Conservation (phyloP, 2,797 vertebrate species). For the Halcyon chelicuti region DNA sequence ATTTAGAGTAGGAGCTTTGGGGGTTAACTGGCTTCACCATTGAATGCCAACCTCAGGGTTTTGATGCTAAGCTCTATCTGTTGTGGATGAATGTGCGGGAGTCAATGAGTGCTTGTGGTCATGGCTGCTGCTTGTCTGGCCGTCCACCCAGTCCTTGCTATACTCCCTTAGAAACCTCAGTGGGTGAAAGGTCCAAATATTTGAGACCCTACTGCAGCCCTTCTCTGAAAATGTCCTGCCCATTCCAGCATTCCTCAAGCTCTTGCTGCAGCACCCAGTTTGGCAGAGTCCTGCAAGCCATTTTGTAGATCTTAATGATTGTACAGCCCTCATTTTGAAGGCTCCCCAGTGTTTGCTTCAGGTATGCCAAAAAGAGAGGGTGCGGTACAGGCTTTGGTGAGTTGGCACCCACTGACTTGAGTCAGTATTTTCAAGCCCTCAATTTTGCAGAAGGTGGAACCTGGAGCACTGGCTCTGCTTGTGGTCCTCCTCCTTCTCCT, state of each 20-base stretch:
- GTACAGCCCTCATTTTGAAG: slow-evolving; percentile 46
- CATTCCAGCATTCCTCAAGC: neutral
- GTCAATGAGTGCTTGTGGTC: neutral
- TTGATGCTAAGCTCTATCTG: neutral
- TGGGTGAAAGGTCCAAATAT: neutral
- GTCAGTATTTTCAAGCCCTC: slow-evolving; percentile 48
- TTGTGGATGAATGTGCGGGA: neutral
- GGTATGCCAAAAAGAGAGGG: slow-evolving; percentile 51
- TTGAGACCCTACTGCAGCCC: neutral
- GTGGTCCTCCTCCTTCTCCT: neutral
- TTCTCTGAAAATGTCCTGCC: neutral
- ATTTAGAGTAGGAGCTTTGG: neutral
- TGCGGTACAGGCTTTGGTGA: neutral
- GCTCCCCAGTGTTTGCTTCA: slow-evolving; percentile 8
- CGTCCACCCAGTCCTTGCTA: neutral
- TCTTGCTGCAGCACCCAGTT: neutral
- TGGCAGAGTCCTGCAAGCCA: neutral
- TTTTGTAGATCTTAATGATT: slow-evolving; percentile 41
- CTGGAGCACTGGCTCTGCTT: neutral
- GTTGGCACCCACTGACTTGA: slow-evolving; percentile 50
- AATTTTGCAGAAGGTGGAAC: slow-evolving; percentile 19
- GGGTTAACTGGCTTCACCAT: neutral
- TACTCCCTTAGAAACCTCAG: rapidly evolving
- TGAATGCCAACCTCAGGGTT: neutral
- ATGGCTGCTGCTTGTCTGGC: neutral